These are phyloP conservation scores for Thunnus thynnus DNA, from an alignment of 2,113 vertebrate genomes.

Conservation along the genomic window DNA sequence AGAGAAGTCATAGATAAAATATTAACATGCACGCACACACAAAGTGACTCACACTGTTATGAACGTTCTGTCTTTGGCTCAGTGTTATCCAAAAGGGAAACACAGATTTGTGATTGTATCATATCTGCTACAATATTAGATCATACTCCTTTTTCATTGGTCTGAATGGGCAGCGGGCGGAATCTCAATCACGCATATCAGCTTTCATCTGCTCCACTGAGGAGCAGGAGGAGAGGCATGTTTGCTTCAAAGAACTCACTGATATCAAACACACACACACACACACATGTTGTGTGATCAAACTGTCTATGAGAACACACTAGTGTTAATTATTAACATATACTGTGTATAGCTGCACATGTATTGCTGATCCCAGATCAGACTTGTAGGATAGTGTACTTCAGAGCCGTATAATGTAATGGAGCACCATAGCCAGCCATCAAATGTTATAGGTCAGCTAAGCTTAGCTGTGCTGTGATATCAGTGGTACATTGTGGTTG, in stretches of 20 bases:
- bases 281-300: constrained; percentile 39
- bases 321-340: constrained; percentile 72
- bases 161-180: constrained; percentile 51
- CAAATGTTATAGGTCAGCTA: constrained; percentile 4
- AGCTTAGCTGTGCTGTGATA: background rate
- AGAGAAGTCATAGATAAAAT: too few species aligned
- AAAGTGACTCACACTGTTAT: background rate
- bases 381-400: background rate
- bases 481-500: constrained; percentile 32
- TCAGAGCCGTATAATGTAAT: background rate
- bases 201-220: constrained; percentile 65
- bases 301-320: constrained; percentile 46
- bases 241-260: constrained; percentile 82
- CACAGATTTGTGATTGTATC: constrained; percentile 52
- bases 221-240: constrained; percentile 7
- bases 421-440: background rate
- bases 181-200: constrained; percentile 66
- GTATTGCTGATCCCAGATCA: background rate
- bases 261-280: constrained; percentile 60
- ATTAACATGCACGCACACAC: background rate
- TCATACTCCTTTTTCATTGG: constrained; percentile 44
- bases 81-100: constrained; percentile 29
- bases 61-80: background rate
- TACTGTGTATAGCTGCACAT: background rate
- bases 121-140: constrained; percentile 63